These are phyloP conservation scores for Dermatemys mawii DNA, from an alignment of 2,113 vertebrate genomes.

Conservation along the genomic window DNA sequence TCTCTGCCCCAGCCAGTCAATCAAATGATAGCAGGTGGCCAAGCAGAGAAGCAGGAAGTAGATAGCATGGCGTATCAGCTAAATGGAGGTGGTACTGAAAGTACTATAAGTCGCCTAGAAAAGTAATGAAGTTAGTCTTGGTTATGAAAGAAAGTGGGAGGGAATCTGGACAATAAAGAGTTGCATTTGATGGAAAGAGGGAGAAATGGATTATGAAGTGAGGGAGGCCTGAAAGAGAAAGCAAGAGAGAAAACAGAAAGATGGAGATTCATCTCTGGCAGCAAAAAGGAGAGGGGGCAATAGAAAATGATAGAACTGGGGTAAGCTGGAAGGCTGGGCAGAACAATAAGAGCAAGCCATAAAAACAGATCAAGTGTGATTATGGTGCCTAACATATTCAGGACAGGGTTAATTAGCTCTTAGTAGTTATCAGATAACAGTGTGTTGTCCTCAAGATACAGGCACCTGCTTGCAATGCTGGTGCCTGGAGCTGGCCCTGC, in stretches of 20 bases:
- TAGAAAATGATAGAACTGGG: neutral
- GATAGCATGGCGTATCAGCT: slow-evolving; percentile 1
- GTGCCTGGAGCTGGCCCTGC: too few relatives aligned
- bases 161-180: neutral
- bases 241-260: neutral
- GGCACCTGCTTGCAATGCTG: too few relatives aligned
- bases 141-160: neutral
- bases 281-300: neutral
- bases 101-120: neutral
- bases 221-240: neutral
- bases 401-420: neutral
- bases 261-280: rapidly evolving
- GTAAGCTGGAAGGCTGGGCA: neutral
- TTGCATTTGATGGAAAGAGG: neutral
- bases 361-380: neutral
- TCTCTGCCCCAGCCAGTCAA: neutral
- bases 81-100: neutral
- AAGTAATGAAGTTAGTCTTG: neutral
- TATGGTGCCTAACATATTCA: neutral
- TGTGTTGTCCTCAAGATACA: neutral
- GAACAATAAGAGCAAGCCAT: neutral
- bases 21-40: slow-evolving; percentile 31
- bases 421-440: neutral
- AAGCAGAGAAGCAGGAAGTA: neutral
- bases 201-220: neutral